Evolutionary conservation across 35 echinoderm and acorn worm genomes (phyloP), one percentile per base, ranked within the genome.

Genomic region (Patiria miniata): DNA sequence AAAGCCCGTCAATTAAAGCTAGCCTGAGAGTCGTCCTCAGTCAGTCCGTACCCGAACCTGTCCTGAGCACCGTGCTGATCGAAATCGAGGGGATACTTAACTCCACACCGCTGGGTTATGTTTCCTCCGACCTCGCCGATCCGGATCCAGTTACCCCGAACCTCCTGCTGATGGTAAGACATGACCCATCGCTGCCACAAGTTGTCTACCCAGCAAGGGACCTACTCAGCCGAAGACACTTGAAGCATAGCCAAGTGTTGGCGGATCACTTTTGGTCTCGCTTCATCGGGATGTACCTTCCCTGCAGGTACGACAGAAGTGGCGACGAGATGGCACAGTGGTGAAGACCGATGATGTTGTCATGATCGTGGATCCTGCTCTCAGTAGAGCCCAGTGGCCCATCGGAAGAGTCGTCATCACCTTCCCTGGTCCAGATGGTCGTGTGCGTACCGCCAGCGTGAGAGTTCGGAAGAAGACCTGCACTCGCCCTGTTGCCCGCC

Each of bases 201-300:
- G 79, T n/a, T n/a, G n/a, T n/a, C n/a, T n/a, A n/a, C n/a, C n/a
- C n/a, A n/a, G n/a, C n/a, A n/a, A n/a, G n/a, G 40, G 8, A 44
- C n/a, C 53, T 56, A 56, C 3, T n/a, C 53, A 56, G 53, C 47
- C 23, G 42, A 12, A 42, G 65, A 47, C 77, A 77, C 23, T 88
- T 68, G 86, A 69, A 77, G 32, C 77, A 88, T 40, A 79, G 86
- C 39, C 86, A 79, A 88, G 33, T 88, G 0, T 30, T 88, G 37
- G 77, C 51, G 38, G 87, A 89, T 54, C 87, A 89, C 32, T 87
- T 87, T 23, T 87, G 85, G 85, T 40, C 40, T 30, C 39, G 77
- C 14, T 89, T 89, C 37, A 81, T 89, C 15, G 36, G 59, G 29
- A 61, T 37, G 6, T 89, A 78, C 40, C 22, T n/a, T n/a, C n/a